Evolutionary conservation across 2,797 vertebrate genomes (phyloP).

Genomic region (Tragelaphus oryx): DNA sequence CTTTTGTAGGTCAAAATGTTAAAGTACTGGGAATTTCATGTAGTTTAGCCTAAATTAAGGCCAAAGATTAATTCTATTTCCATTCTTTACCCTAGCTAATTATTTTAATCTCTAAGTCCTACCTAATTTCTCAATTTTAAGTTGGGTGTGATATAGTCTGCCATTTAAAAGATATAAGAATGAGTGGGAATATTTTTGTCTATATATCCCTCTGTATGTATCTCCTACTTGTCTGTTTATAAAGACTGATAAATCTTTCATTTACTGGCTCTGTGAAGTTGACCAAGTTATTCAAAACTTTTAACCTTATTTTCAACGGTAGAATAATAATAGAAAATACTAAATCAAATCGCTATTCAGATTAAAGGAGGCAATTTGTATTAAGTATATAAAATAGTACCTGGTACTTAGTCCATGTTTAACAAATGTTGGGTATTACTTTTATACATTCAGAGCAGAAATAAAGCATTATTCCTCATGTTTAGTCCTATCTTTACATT

Average conservation of each 20-base stretch:
- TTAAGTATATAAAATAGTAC: conserved; percentile 30
- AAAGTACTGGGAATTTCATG: conserved; percentile 12
- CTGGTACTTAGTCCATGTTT: neutral
- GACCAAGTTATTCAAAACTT: neutral
- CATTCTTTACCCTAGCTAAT: neutral
- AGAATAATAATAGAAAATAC: neutral
- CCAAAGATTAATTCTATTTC: conserved; percentile 3
- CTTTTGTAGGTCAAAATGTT: conserved; percentile 16
- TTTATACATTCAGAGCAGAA: conserved; percentile 6
- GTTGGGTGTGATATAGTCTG: neutral
- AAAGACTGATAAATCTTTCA: neutral
- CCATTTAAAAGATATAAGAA: neutral
- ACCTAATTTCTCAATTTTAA: neutral
- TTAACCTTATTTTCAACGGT: neutral
- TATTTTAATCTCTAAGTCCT: neutral
- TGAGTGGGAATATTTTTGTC: neutral
- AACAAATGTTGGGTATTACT: neutral
- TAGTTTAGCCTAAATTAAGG: neutral
- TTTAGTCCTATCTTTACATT: neutral
- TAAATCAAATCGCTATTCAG: neutral
- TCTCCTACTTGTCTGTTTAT: neutral
- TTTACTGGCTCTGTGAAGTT: neutral
- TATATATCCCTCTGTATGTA: neutral
- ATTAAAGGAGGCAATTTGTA: neutral
- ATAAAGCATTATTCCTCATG: neutral